Evolutionary conservation across 2,888 invertebrate genomes (phyloP).

Genomic region (Ectobius pallidus): DNA sequence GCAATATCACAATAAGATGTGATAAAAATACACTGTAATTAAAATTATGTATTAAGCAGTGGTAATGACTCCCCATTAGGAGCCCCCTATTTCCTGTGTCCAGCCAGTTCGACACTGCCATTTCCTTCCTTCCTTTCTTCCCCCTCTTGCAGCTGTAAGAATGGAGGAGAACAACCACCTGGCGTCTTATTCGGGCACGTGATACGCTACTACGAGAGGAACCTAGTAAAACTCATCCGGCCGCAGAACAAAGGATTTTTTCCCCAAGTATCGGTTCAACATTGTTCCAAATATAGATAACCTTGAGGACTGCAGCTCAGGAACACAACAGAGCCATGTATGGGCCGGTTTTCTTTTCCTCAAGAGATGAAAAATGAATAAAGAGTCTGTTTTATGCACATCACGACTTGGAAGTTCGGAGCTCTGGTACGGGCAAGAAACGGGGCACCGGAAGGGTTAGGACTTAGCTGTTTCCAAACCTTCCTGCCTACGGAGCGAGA

Average conservation of each 20-base stretch:
- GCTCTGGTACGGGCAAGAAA: no score
- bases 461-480: no score
- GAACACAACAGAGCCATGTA: no score
- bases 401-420: no score
- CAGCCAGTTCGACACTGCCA: slow-evolving; percentile 25
- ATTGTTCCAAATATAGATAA: slow-evolving; percentile 20
- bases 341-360: no score
- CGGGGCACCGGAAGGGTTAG: no score
- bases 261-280: neutral
- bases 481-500: no score
- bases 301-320: slow-evolving; percentile 9
- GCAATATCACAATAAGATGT: no score
- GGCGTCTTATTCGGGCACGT: slow-evolving; percentile 21
- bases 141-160: neutral
- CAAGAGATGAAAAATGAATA: no score
- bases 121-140: slow-evolving; percentile 25
- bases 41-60: no score
- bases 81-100: neutral
- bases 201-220: slow-evolving; percentile 15
- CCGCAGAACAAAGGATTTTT: slow-evolving; percentile 24
- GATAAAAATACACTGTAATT: no score
- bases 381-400: no score
- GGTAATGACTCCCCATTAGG: neutral
- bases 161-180: slow-evolving; percentile 19
- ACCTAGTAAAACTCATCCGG: slow-evolving; percentile 14